A percentile compares a stretch with the other conserved stretches of the same genome.
phyloP scores from a whole-genome alignment of 2,113 vertebrate species.

The sheep (Ovis aries) region DNA sequence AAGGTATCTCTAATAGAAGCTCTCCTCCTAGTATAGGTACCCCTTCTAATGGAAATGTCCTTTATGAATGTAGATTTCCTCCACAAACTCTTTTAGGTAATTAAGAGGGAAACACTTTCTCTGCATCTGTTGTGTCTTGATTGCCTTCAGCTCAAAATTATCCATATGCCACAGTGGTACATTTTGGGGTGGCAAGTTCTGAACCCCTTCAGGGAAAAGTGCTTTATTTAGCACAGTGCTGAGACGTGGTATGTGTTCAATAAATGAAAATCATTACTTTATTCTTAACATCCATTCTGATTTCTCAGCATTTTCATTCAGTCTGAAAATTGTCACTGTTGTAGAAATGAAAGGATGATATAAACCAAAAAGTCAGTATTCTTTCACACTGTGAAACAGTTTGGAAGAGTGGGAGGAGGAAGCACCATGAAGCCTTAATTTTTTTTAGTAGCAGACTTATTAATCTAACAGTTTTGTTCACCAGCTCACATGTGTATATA shows the following conservation, averaged over 20 bases:
- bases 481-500: not conserved
- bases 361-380: not conserved
- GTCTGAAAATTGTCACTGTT: not conserved
- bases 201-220: not conserved
- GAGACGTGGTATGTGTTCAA: not conserved
- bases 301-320: not conserved
- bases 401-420: not conserved
- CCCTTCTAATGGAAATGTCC: not conserved
- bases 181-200: not conserved
- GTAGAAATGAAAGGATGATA: not conserved
- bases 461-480: not conserved
- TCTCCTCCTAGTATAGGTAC: not conserved
- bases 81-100: not conserved
- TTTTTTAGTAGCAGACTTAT: not conserved
- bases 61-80: not conserved
- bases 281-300: not conserved
- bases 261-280: not conserved
- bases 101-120: not conserved
- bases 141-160: not conserved
- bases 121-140: not conserved
- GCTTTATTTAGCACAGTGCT: not conserved
- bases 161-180: not conserved
- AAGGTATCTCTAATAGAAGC: not conserved
- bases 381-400: not conserved
- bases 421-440: not conserved